Base-by-base conservation (phyloP, 92 coral and sea anemone genomes). In the Palythoa heliodiscus region DNA sequence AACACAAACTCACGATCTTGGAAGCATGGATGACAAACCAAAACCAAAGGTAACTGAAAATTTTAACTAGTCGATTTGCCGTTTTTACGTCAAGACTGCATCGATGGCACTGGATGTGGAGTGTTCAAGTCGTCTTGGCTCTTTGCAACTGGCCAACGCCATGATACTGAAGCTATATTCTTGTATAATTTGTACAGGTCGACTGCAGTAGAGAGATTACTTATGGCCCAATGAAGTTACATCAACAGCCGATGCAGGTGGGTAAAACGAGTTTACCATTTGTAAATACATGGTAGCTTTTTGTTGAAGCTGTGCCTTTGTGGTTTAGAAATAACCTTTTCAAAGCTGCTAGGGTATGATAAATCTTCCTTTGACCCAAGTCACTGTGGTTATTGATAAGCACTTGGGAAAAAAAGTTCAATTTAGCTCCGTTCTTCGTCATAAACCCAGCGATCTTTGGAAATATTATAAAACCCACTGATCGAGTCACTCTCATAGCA, bases 241-340 rank as follows among this genome's bases (percentile, higher is more conserved):
- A 89, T 87, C 99, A 97, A 73, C 89, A 93, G 55, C 91, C 89
- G n/a, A 93, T 97, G 98, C 98, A 95, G 99, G 99, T 97, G 91
- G 87, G 73, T 70, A 79, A 68, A 86, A 83, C 87, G 82, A 82
- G 55, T 86, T 29, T 68, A 47, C 85, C 68, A 47, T 68, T 76
- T 75, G 81, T 86, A 86, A 86, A 89, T 85, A 88, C 71, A 88
- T 83, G 86, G 84, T 72, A 75, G 75, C 83, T 86, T 76, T 78
- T 90, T 85, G 64, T 83, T 90, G 83, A 81, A 83, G 81, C 87
- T 81, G 76, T 23, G 70, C 43, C 58, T 87, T 55, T 80, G 74
- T 80, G 84, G 84, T 77, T 79, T 68, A 83, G 79, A 47, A 25
- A 40, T 78, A 75, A 11, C 73, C 84, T 47, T 76, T 80, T 80